Evolutionary conservation across 2,797 vertebrate genomes (phyloP).

Genomic region (Dicrostonyx torquatus): DNA sequence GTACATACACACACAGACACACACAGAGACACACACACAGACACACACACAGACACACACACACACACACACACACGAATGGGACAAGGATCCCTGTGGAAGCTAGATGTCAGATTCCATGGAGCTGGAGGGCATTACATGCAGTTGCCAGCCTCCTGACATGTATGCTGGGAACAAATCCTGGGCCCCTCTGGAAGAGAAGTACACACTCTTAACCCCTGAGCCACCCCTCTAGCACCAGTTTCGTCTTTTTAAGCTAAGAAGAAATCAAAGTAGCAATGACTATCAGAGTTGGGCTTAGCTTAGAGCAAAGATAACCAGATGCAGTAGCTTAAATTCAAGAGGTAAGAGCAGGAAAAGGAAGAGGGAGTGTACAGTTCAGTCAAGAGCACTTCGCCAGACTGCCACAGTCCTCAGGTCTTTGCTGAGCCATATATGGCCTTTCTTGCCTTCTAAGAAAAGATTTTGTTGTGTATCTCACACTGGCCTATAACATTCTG

Average conservation of each 20-base stretch:
- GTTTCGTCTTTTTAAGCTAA: slow-evolving; percentile 29
- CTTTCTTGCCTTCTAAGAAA: background rate
- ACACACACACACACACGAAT: background rate
- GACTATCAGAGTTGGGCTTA: background rate
- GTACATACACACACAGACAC: background rate
- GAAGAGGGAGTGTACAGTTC: background rate
- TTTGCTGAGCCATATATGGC: background rate
- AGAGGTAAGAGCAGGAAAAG: background rate
- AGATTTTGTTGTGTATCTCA: background rate
- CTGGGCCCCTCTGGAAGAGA: background rate
- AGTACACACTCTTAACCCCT: background rate
- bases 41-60: background rate
- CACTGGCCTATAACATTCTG: background rate
- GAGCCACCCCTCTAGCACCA: background rate
- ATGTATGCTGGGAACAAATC: background rate
- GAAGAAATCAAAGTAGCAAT: slow-evolving; percentile 42
- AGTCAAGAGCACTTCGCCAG: background rate
- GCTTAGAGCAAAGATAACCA: background rate
- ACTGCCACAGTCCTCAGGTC: background rate
- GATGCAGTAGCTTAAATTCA: background rate
- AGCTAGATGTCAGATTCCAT: background rate
- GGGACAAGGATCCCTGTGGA: background rate
- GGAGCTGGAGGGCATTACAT: background rate
- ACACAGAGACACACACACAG: background rate
- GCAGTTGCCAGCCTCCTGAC: background rate